Base-by-base conservation (phyloP, 2,888 invertebrate species). In the Theodoxus fluviatilis region DNA sequence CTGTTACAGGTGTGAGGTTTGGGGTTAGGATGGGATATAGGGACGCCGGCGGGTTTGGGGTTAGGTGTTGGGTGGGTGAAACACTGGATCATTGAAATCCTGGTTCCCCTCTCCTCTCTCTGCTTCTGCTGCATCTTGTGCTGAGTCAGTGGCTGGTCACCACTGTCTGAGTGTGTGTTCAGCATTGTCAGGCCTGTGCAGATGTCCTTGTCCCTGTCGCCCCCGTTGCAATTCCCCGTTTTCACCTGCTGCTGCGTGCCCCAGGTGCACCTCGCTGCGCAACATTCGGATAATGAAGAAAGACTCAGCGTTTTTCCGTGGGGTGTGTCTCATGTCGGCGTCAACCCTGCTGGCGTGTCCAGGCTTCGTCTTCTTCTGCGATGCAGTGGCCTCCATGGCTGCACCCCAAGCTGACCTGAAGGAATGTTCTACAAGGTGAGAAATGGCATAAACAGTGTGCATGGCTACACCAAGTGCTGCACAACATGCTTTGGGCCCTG, bases 201-300 rank as follows among this genome's bases (percentile, higher is more conserved):
- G n/a, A n/a, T n/a, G n/a, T n/a, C n/a, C n/a, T n/a, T n/a, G n/a
- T n/a, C n/a, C n/a, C n/a, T n/a, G n/a, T n/a, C n/a, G n/a, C n/a
- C n/a, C n/a, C n/a, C n/a, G n/a, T n/a, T n/a, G n/a, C n/a, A n/a
- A 12, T 3, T 43, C 35, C n/a, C 35, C 43, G 37, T 63, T 22
- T 35, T 7, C 12, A 28, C 64, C 52, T 67, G n/a, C 49, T 43
- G 38, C 38, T 35, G 18, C 55, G 31, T 52, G 37, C 28, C 35
- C 22, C 77, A 97, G 97, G 97, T 98, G 98, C 86, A 93, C 93
- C 77, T 97, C 98, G 69, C 90, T 99, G 85, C 92, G 98, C 79
- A 98, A 98, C 89, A 98, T 99, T 82, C 93, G 80, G 99, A 99
- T 89, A 99, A 99, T 89, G 98, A 98, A 99, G 89, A 99, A 99